phyloP scores from a whole-genome alignment of 2,113 vertebrate genomes.

The Numida meleagris region DNA sequence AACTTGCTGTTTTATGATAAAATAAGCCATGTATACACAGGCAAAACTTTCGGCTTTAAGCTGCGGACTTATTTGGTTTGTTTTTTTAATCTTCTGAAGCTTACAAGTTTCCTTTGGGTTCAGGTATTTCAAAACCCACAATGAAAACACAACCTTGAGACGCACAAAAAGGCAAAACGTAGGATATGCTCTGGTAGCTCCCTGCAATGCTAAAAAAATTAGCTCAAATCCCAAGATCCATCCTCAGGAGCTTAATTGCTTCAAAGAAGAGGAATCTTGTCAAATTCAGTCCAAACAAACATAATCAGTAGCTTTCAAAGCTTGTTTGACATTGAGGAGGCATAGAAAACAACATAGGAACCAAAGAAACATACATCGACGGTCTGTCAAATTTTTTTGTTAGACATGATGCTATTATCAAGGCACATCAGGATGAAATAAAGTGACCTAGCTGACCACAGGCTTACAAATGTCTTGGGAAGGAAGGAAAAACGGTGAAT shows the following conservation, averaged over 20 bases:
- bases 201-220: slow-evolving; percentile 79
- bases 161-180: slow-evolving; percentile 64
- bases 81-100: neutral
- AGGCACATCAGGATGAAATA: slow-evolving; percentile 86
- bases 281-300: slow-evolving; percentile 86
- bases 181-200: slow-evolving; percentile 80
- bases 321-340: slow-evolving; percentile 86
- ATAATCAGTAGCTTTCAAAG: slow-evolving; percentile 87
- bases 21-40: neutral
- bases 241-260: slow-evolving; percentile 91
- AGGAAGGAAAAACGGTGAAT: slow-evolving; percentile 81
- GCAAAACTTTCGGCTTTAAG: neutral
- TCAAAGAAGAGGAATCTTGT: slow-evolving; percentile 88
- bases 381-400: slow-evolving; percentile 83
- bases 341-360: slow-evolving; percentile 77
- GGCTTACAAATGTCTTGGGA: slow-evolving; percentile 85
- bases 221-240: slow-evolving; percentile 84
- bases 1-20: neutral
- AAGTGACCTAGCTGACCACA: slow-evolving; percentile 86
- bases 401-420: slow-evolving; percentile 82
- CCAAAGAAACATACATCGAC: slow-evolving; percentile 76
- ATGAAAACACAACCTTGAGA: slow-evolving; percentile 48
- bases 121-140: neutral
- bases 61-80: fast-evolving
- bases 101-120: neutral